Conservation (phyloP, 2,888 invertebrate genomes). For the Hoplodrina blanda region DNA sequence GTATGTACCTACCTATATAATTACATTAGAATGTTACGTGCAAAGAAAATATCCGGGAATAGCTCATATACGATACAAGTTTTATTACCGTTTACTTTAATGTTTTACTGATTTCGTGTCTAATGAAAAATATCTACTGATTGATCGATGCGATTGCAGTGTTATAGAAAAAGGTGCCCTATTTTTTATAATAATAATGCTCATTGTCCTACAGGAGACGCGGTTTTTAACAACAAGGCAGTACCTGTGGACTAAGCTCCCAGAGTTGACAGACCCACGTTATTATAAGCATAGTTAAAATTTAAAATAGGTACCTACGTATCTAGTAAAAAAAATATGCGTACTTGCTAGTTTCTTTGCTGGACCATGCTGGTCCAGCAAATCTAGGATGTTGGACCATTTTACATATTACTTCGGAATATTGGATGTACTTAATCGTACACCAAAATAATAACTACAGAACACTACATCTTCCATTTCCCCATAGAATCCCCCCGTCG, state of each 20-base stretch:
- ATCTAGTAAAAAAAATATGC: too few species aligned
- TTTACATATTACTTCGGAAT: too few species aligned
- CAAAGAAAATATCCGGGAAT: constrained; percentile 28
- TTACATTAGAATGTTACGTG: constrained; percentile 61
- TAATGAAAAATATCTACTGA: background rate
- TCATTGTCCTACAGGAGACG: background rate
- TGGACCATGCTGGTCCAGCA: background rate
- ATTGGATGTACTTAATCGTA: too few species aligned
- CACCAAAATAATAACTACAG: too few species aligned
- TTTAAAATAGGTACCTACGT: too few species aligned
- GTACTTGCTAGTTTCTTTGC: background rate
- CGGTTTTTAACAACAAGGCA: background rate
- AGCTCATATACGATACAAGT: background rate
- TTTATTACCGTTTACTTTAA: constrained; percentile 5
- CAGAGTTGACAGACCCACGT: too few species aligned
- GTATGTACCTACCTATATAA: constrained; percentile 37
- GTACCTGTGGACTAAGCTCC: too few species aligned
- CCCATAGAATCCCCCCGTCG: constrained; percentile 95
- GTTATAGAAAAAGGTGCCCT: background rate
- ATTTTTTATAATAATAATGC: background rate
- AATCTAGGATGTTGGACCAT: background rate
- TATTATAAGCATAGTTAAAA: too few species aligned
- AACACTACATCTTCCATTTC: constrained; percentile 13
- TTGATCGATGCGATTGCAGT: background rate
- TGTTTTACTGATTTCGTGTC: background rate